Percentiles rank a stretch among this genome's conserved stretches.
Evolutionary conservation across 1,140 invertebrate genomes (phyloP).

Genomic region (Bombus pyrosoma): DNA sequence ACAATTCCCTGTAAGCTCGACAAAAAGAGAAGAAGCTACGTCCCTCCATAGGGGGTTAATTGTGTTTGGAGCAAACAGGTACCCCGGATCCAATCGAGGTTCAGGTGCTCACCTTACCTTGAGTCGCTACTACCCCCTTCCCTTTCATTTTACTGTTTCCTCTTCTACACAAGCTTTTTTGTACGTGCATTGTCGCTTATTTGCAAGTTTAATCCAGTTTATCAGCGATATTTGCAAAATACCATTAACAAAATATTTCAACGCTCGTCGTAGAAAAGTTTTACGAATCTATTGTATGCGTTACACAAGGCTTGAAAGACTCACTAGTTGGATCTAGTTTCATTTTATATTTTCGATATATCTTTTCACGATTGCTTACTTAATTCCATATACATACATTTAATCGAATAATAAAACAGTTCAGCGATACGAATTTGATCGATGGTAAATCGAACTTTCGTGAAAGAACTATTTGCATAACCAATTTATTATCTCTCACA

Average conservation of each 20-base stretch:
- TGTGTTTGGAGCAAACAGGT: constrained; percentile 69
- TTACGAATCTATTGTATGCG: too few relatives aligned
- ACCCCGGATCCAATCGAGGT: constrained; percentile 34
- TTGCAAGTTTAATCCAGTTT: background rate
- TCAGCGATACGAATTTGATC: too few relatives aligned
- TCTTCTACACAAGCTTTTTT: background rate
- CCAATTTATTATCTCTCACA: background rate
- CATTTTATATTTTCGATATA: too few relatives aligned
- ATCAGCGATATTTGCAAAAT: background rate
- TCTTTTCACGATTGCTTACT: too few relatives aligned
- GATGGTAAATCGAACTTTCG: too few relatives aligned
- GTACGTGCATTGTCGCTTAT: background rate
- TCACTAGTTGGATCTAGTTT: too few relatives aligned
- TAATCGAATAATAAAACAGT: too few relatives aligned
- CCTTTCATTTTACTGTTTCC: background rate
- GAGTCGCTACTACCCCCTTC: background rate
- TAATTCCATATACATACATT: too few relatives aligned
- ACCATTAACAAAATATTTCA: too few relatives aligned
- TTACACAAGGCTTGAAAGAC: too few relatives aligned
- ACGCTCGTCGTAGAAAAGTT: too few relatives aligned
- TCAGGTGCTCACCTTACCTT: constrained; percentile 42
- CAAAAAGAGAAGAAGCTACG: constrained; percentile 20
- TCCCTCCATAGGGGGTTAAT: constrained; percentile 63
- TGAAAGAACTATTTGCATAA: background rate
- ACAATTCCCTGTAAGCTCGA: constrained; percentile 6